phyloP scores from a whole-genome alignment of 2,113 vertebrate species.

The Chaetodon auriga region DNA sequence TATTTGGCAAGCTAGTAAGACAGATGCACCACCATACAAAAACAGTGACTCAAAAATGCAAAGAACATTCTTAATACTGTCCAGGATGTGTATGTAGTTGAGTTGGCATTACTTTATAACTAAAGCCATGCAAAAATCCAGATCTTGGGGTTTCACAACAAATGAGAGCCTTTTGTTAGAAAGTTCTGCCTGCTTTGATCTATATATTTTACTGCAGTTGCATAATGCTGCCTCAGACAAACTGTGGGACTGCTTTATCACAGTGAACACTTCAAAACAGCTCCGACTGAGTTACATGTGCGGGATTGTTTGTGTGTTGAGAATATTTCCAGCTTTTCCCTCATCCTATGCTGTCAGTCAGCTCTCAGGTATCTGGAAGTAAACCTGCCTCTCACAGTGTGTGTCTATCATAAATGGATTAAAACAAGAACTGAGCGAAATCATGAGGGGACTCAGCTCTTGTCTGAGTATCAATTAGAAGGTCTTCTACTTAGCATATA shows the following conservation, averaged over 20 bases:
- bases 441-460: neutral
- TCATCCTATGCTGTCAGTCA: neutral
- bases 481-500: no score
- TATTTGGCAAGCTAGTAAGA: conserved; percentile 29
- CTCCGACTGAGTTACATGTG: neutral
- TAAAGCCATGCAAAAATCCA: neutral
- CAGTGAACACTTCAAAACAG: neutral
- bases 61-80: neutral
- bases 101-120: neutral
- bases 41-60: conserved; percentile 19
- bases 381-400: neutral
- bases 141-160: neutral
- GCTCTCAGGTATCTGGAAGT: neutral
- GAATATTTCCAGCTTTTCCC: neutral
- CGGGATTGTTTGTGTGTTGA: neutral
- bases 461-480: neutral
- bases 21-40: conserved; percentile 5
- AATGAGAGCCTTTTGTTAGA: neutral
- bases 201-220: conserved; percentile 12
- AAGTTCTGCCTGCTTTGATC: neutral
- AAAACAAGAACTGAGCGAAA: neutral
- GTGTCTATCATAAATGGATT: neutral
- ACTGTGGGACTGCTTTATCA: conserved; percentile 1
- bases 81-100: neutral
- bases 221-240: conserved; percentile 10